Conservation (phyloP, 2,113 vertebrate species). For the Caracal caracal region DNA sequence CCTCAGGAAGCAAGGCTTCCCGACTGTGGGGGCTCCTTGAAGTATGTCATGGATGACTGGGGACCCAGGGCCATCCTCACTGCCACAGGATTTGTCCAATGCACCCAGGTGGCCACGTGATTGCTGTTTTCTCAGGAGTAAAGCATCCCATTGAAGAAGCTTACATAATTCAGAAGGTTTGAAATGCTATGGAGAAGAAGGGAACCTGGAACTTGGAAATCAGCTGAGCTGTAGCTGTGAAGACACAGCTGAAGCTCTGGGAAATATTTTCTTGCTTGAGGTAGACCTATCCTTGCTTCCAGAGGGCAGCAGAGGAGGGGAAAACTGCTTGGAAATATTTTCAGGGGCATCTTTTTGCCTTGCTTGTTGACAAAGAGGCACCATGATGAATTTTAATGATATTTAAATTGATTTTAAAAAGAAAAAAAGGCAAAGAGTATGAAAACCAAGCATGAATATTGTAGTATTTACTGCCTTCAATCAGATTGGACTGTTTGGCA, state of each 20-base stretch:
- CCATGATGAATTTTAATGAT: neutral
- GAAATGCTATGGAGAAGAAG: neutral
- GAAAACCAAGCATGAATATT: neutral
- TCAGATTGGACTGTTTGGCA: neutral
- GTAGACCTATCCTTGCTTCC: neutral
- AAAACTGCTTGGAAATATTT: neutral
- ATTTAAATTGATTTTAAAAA: neutral
- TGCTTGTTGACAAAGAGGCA: neutral
- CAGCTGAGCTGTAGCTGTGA: neutral
- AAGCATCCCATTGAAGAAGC: neutral
- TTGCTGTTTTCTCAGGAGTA: neutral
- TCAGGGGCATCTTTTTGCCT: neutral
- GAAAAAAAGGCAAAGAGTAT: neutral
- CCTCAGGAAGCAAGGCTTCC: neutral
- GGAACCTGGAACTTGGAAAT: neutral
- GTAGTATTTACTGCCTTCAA: neutral
- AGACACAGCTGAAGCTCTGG: neutral
- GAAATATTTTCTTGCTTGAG: neutral
- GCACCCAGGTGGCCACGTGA: neutral
- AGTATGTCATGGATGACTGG: neutral
- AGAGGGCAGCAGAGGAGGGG: neutral
- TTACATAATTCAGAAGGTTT: neutral
- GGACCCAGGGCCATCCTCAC: neutral
- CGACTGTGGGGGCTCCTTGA: fast-evolving
- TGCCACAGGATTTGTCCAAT: neutral